Percentiles rank a stretch among this genome's conserved stretches.
These are phyloP conservation scores for Shargacucullia verbasci DNA, from an alignment of 2,888 invertebrate species.

Conservation along the genomic window DNA sequence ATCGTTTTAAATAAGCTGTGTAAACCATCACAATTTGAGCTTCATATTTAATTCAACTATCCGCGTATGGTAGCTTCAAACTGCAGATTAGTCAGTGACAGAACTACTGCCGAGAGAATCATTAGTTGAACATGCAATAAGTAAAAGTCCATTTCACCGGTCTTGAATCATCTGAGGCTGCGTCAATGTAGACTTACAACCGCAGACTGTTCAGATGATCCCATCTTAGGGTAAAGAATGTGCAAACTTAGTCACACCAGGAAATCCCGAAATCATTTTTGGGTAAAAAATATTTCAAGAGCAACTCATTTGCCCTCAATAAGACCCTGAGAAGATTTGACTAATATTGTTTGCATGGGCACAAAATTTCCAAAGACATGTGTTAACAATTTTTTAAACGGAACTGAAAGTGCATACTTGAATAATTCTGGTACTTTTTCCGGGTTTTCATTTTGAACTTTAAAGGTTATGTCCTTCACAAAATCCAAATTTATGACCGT, in stretches of 20 bases:
- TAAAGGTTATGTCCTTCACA: constrained; percentile 32
- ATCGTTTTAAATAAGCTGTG: no score
- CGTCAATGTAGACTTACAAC: constrained; percentile 47
- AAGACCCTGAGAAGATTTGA: constrained; percentile 25
- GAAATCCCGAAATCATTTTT: constrained; percentile 41
- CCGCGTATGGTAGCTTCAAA: no score
- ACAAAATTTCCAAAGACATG: constrained; percentile 28
- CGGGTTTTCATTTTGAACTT: constrained; percentile 36
- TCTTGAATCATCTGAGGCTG: constrained; percentile 43
- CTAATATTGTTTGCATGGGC: constrained; percentile 37
- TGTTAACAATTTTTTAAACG: constrained; percentile 25
- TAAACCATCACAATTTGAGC: no score
- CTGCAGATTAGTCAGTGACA: neutral
- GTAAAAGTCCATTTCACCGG: constrained; percentile 45
- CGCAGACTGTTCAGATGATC: constrained; percentile 30
- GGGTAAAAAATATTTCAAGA: constrained; percentile 43
- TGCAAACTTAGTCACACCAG: constrained; percentile 51
- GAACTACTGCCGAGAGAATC: constrained; percentile 40
- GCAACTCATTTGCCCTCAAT: constrained; percentile 43
- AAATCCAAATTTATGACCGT: constrained; percentile 13
- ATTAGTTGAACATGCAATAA: constrained; percentile 52
- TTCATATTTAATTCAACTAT: no score
- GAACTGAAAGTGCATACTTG: constrained; percentile 52
- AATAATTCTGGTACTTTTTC: constrained; percentile 33
- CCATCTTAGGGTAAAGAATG: constrained; percentile 43